phyloP scores from a whole-genome alignment of 1,140 invertebrate species.

The Tetraneura akinire region DNA sequence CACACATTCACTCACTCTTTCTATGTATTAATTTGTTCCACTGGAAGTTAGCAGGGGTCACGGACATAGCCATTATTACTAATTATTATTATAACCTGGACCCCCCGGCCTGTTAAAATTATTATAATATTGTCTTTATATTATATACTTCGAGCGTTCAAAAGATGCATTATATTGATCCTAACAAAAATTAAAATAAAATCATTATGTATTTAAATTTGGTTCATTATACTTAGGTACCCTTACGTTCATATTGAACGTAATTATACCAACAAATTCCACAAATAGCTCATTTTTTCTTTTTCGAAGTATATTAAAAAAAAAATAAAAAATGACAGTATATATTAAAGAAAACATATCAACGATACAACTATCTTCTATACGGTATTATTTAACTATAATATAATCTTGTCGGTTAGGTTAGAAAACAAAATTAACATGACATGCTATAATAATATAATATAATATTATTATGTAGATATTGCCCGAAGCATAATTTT shows the following conservation, averaged over 20 bases:
- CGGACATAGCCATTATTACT: conserved; percentile 36
- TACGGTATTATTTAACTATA: background rate
- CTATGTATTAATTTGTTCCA: conserved; percentile 35
- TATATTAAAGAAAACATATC: too few species aligned
- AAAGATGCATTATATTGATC: background rate
- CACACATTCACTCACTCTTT: too few species aligned
- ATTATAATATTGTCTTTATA: background rate
- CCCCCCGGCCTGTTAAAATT: conserved; percentile 25
- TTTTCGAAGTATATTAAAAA: too few species aligned
- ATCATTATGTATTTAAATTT: background rate
- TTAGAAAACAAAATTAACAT: background rate
- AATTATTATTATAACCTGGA: conserved; percentile 47
- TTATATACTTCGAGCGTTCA: background rate
- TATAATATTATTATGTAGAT: too few species aligned
- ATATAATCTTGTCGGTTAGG: background rate
- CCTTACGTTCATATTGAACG: too few species aligned
- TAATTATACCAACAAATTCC: too few species aligned
- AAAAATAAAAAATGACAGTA: too few species aligned
- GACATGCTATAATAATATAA: too few species aligned
- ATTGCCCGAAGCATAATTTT: background rate
- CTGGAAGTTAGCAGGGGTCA: conserved; percentile 22
- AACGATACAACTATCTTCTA: background rate
- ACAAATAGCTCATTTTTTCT: too few species aligned
- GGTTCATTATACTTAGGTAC: background rate
- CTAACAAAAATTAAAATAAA: background rate